Evolutionary conservation across 2,113 vertebrate genomes (phyloP).

Genomic region (Corythoichthys intestinalis): DNA sequence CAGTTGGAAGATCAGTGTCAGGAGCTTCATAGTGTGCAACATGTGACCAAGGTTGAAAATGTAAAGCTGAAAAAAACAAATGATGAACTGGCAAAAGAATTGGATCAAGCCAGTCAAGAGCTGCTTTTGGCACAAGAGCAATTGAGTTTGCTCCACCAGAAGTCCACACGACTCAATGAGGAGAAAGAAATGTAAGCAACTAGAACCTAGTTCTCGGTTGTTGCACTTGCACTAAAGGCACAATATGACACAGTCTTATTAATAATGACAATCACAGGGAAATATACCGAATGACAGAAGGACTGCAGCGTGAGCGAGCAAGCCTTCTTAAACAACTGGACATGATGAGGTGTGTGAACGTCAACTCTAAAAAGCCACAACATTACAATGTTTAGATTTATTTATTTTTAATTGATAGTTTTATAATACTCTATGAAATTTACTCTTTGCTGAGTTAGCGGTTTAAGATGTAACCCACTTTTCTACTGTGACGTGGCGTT

Average conservation of each 20-base stretch:
- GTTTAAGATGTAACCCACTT: background rate
- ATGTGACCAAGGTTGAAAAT: constrained; percentile 82
- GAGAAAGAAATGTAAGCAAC: constrained; percentile 85
- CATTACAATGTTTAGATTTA: background rate
- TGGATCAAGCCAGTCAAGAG: constrained; percentile 77
- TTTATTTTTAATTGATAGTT: background rate
- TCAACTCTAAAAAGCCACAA: background rate
- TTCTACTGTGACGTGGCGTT: background rate
- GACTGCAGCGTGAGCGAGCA: constrained; percentile 82
- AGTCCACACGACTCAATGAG: constrained; percentile 76
- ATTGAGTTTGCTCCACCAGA: constrained; percentile 79
- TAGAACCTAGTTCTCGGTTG: background rate
- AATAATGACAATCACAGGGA: constrained; percentile 69
- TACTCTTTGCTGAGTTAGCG: background rate
- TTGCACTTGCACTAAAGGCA: background rate
- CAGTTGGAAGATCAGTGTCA: constrained; percentile 82
- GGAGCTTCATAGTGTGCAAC: constrained; percentile 82
- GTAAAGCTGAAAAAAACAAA: constrained; percentile 84
- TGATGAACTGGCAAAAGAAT: constrained; percentile 78
- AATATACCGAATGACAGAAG: constrained; percentile 83
- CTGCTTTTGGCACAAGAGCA: constrained; percentile 79
- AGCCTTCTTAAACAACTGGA: constrained; percentile 88
- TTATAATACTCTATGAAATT: background rate
- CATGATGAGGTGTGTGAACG: constrained; percentile 78
- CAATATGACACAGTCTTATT: background rate